Evolutionary conservation across 2,113 vertebrate genomes (phyloP), one percentile per base, ranked within the genome.

Genomic region (Prinia subflava): DNA sequence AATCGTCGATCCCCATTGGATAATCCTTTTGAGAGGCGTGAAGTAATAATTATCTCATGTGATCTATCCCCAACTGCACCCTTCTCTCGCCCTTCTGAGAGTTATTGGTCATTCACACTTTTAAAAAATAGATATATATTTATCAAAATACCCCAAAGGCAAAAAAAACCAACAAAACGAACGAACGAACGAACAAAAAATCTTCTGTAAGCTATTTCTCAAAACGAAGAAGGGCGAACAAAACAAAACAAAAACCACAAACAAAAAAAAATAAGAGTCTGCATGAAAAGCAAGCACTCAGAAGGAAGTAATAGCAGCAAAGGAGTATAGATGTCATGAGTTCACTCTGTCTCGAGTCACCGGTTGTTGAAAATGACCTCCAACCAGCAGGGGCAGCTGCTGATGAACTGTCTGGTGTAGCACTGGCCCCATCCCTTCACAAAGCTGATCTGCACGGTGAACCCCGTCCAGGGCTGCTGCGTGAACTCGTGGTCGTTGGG

Each of bases 371-470:
- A 99, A 96, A 99, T 99, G 96, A 99, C 99, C 97, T 99, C 99
- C 96, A 99, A 95, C 99, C 99, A 99, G 97, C 99, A 99, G 1
- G 99, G 99, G 98, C 99, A 99, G 97, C 99, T 99, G 96, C 99
- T 99, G 98, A 99, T 99, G 92, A 99, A 99, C 98, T 99, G 99
- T 97, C 99, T 99, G 1, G 99, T 99, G 98, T 99, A 99, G 98
- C 99, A 99, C 97, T 99, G 99, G 95, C 99, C 99, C 99, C 99
- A 99, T 97, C 99, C 99, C 96, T 99, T 99, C 94, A 99, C 99
- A 68, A 99, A 99, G 98, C 99, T 99, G 98, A 99, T 99, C 98
- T 99, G 99, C 85, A 99, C 99, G 9, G 99, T 99, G 96, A 99
- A 99, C 85, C 99, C 99, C 0, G 99, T 99, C 98, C 99, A 99